A percentile compares a stretch with the other conserved stretches of the same genome.
Evolutionary conservation across 2,888 invertebrate genomes (phyloP).

Genomic region (Macropis europaea): DNA sequence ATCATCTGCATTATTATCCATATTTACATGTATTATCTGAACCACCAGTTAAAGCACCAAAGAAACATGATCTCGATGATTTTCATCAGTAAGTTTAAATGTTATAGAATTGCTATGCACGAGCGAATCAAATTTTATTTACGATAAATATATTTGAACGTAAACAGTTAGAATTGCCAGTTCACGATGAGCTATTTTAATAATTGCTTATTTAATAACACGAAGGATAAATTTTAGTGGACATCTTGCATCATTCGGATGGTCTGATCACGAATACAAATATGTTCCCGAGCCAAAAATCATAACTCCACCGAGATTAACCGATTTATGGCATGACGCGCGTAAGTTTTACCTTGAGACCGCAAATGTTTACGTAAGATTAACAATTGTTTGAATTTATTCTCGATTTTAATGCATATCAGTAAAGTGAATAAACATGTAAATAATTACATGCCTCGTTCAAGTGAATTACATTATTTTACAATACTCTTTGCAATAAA

Average conservation of each 20-base stretch:
- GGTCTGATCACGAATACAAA: constrained; percentile 60
- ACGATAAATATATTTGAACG: no score
- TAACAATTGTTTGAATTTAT: not conserved
- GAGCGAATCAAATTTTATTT: not conserved
- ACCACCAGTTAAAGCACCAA: constrained; percentile 53
- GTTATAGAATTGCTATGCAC: not conserved
- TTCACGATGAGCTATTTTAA: no score
- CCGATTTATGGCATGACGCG: constrained; percentile 44
- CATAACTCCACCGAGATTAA: constrained; percentile 26
- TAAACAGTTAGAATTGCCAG: no score
- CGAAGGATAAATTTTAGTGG: constrained; percentile 53
- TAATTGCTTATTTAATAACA: not conserved
- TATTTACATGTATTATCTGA: constrained; percentile 35
- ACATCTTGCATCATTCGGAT: constrained; percentile 57
- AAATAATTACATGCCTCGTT: no score
- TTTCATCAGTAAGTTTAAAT: constrained; percentile 57
- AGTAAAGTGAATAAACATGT: no score
- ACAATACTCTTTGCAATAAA: no score
- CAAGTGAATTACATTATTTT: no score
- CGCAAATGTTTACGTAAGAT: constrained; percentile 17
- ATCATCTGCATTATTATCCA: constrained; percentile 70
- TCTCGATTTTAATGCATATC: no score
- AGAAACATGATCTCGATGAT: constrained; percentile 57
- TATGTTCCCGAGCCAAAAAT: constrained; percentile 58
- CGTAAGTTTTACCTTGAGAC: not conserved